phyloP scores from a whole-genome alignment of 2,113 vertebrate species.

The Psilopsiagon aymara region DNA sequence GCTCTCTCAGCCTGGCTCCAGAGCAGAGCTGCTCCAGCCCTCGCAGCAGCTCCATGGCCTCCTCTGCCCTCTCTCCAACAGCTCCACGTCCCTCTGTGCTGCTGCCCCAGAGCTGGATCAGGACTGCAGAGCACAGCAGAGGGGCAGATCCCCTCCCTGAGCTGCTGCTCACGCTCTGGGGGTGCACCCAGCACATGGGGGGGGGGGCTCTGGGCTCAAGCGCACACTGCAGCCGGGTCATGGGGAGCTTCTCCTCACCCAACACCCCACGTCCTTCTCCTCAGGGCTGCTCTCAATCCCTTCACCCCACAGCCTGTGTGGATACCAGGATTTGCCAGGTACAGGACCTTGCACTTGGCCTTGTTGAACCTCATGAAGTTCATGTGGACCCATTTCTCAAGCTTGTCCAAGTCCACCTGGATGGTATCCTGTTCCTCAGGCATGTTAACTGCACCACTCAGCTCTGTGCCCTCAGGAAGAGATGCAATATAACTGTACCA shows the following conservation, averaged over 20 bases:
- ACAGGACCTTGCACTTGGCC: background rate
- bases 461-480: background rate
- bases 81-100: no score
- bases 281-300: background rate
- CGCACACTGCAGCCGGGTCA: fast-evolving
- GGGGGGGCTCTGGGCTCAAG: background rate
- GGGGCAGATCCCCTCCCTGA: no score
- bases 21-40: no score
- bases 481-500: no score
- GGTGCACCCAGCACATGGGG: no score
- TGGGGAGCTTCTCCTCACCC: fast-evolving
- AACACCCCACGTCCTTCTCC: fast-evolving
- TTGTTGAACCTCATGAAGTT: background rate
- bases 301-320: background rate
- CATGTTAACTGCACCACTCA: fast-evolving
- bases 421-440: background rate
- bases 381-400: fast-evolving
- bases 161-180: no score
- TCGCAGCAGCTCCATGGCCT: no score
- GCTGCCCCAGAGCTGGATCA: no score
- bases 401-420: background rate
- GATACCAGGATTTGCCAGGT: fast-evolving
- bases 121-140: no score
- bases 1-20: no score
- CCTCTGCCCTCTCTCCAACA: no score